phyloP scores from a whole-genome alignment of 2,888 invertebrate species.

The Metalampra italica region DNA sequence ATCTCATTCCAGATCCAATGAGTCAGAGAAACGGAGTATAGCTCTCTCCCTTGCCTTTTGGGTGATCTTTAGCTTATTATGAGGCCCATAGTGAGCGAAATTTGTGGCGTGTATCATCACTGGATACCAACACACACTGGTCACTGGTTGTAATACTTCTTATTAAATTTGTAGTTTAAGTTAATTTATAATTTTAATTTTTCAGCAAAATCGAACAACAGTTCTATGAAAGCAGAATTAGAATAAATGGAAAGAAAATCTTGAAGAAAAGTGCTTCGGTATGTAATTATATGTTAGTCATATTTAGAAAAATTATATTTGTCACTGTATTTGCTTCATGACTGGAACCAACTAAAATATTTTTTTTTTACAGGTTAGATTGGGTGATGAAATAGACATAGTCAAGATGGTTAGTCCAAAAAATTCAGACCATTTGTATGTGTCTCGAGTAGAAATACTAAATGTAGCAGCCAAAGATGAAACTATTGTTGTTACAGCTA shows the following conservation, averaged over 20 bases:
- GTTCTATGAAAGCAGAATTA: constrained; percentile 89
- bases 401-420: constrained; percentile 82
- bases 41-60: no score
- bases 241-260: constrained; percentile 87
- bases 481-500: constrained; percentile 77
- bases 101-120: no score
- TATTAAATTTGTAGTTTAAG: no score
- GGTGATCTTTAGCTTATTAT: no score
- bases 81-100: no score
- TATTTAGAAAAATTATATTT: no score
- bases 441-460: constrained; percentile 84
- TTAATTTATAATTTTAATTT: no score
- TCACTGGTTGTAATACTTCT: no score
- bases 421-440: constrained; percentile 83
- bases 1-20: no score
- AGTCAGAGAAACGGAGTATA: no score
- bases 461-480: constrained; percentile 75
- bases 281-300: constrained; percentile 31
- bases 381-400: constrained; percentile 88
- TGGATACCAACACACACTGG: no score
- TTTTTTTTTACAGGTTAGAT: constrained; percentile 67
- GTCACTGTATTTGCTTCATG: no score
- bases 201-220: constrained; percentile 87
- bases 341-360: not conserved
- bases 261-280: constrained; percentile 86